Percentiles rank a stretch among this genome's conserved stretches.
phyloP scores from a whole-genome alignment of 37 sponge, comb jelly and placozoan species.

The Crambe crambe region DNA sequence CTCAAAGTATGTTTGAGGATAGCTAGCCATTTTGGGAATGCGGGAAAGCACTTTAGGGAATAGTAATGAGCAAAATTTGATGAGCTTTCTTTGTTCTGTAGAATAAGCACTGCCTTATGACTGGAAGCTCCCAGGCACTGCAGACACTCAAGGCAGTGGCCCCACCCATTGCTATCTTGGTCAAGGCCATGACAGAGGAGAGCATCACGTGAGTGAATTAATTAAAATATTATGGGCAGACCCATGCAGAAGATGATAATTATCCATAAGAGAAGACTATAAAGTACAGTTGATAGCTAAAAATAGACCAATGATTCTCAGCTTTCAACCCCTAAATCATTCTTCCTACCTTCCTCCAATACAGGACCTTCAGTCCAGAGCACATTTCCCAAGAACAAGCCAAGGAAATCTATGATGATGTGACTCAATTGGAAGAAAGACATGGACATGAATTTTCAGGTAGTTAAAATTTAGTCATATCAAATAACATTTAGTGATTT shows the following conservation, averaged over 20 bases:
- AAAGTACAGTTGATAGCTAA: background rate
- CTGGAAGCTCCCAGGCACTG: constrained; percentile 33
- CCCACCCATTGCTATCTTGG: constrained; percentile 58
- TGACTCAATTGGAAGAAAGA: constrained; percentile 31
- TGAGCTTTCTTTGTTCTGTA: background rate
- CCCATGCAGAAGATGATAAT: too few relatives aligned
- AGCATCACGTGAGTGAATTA: constrained; percentile 77
- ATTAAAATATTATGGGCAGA: too few relatives aligned
- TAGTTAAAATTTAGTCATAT: too few relatives aligned
- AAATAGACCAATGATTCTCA: too few relatives aligned
- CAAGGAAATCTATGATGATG: constrained; percentile 29
- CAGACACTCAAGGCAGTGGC: constrained; percentile 46
- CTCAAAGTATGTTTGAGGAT: too few relatives aligned
- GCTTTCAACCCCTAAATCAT: too few relatives aligned
- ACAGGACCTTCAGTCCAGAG: constrained; percentile 66
- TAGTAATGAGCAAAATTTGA: too few relatives aligned
- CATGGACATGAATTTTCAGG: constrained; percentile 62
- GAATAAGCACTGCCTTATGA: constrained; percentile 57
- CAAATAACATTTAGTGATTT: too few relatives aligned
- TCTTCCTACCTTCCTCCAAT: background rate
- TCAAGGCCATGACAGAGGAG: constrained; percentile 69
- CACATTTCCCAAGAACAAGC: constrained; percentile 30
- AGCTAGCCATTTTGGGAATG: too few relatives aligned
- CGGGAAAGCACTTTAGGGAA: too few relatives aligned
- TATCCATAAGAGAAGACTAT: background rate